A percentile compares a stretch with the other conserved stretches of the same genome.
Evolutionary conservation across 2,888 invertebrate genomes (phyloP).

Genomic region (Pasiphila rectangulata): DNA sequence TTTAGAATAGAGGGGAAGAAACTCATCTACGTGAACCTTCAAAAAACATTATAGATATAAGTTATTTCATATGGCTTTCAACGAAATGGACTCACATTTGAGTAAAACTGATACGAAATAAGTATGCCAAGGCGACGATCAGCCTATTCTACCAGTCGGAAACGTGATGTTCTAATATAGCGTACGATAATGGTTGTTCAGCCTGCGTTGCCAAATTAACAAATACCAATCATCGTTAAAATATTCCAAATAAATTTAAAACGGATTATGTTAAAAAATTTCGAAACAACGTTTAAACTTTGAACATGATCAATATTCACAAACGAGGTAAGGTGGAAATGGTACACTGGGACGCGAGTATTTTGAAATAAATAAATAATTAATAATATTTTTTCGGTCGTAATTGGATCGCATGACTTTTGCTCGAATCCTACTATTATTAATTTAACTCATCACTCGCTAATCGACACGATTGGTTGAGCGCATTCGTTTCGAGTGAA

Average conservation of each 20-base stretch:
- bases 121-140: constrained; percentile 70
- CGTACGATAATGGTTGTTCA: constrained; percentile 50
- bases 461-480: too few relatives aligned
- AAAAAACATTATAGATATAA: neutral
- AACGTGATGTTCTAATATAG: constrained; percentile 68
- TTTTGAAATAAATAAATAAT: constrained; percentile 1
- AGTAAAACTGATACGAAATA: constrained; percentile 61
- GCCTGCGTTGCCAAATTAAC: constrained; percentile 50
- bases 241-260: neutral
- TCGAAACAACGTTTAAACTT: too few relatives aligned
- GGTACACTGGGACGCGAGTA: too few relatives aligned
- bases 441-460: too few relatives aligned
- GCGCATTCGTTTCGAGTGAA: too few relatives aligned
- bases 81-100: constrained; percentile 34
- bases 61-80: constrained; percentile 1
- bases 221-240: constrained; percentile 6
- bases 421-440: too few relatives aligned
- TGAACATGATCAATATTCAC: too few relatives aligned
- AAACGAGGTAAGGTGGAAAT: too few relatives aligned
- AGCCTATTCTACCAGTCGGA: constrained; percentile 58
- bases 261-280: too few relatives aligned
- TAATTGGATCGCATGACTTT: too few relatives aligned
- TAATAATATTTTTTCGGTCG: too few relatives aligned
- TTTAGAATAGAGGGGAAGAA: neutral
- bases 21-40: neutral